Evolutionary conservation across 2,113 vertebrate species (phyloP).

Genomic region (Nothobranchius furzeri): DNA sequence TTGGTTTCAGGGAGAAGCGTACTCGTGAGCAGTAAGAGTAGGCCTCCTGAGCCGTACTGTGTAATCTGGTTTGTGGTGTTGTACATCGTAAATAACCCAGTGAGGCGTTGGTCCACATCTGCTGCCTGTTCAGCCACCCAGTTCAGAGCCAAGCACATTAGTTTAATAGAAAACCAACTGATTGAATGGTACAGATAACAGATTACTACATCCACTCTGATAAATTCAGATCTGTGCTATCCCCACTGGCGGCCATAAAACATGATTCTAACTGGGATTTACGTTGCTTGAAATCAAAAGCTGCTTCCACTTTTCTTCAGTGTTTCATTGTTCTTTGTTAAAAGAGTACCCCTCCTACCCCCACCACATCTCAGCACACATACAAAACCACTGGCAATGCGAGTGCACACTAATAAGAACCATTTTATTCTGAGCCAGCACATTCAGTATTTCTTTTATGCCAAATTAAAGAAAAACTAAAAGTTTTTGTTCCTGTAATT

Average conservation of each 20-base stretch:
- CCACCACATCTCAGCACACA: too few relatives aligned
- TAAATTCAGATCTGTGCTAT: slow-evolving; percentile 27
- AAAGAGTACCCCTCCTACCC: neutral
- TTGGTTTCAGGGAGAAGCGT: slow-evolving; percentile 4
- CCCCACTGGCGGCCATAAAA: slow-evolving; percentile 28
- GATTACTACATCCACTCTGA: slow-evolving; percentile 1
- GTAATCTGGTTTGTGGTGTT: slow-evolving; percentile 30
- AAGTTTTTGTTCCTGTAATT: slow-evolving; percentile 30
- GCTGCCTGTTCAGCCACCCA: neutral
- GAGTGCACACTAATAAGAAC: slow-evolving; percentile 34
- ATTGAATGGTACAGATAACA: neutral
- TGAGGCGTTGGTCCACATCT: neutral
- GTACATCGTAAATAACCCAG: slow-evolving; percentile 25
- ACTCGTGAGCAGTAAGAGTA: slow-evolving; percentile 20
- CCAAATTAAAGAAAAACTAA: slow-evolving; percentile 41
- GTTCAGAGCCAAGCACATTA: neutral
- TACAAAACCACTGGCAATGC: neutral
- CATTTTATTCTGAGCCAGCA: slow-evolving; percentile 10
- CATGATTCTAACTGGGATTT: slow-evolving; percentile 37
- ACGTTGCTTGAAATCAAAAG: slow-evolving; percentile 40
- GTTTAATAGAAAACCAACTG: neutral
- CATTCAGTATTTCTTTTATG: slow-evolving; percentile 39
- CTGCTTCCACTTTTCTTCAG: slow-evolving; percentile 52
- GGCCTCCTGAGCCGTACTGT: slow-evolving; percentile 13
- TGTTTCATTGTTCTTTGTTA: slow-evolving; percentile 48